Conservation (phyloP, 2,113 vertebrate species). For the Heterotilapia buettikoferi region DNA sequence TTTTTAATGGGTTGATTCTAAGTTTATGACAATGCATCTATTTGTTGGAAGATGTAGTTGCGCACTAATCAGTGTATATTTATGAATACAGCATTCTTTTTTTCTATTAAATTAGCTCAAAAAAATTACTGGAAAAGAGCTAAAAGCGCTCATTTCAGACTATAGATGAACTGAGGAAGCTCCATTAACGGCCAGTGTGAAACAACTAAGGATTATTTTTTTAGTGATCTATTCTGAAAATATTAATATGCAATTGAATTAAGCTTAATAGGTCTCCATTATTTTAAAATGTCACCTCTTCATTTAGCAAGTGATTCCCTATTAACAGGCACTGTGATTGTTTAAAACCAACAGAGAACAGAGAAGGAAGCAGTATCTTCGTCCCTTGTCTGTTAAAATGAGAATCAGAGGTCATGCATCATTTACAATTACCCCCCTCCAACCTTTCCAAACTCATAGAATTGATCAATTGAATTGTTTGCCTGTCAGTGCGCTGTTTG, state of each 20-base stretch:
- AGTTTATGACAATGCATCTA: not conserved
- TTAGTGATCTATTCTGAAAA: not conserved
- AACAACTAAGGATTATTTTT: not conserved
- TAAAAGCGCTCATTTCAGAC: not conserved
- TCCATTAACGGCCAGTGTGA: rapidly evolving
- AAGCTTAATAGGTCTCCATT: not conserved
- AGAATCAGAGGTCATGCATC: not conserved
- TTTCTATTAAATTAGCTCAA: not conserved
- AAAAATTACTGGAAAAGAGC: not conserved
- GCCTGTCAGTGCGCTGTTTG: not conserved
- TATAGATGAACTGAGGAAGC: not conserved
- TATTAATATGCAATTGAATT: not conserved
- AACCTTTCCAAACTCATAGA: not conserved
- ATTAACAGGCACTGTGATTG: not conserved
- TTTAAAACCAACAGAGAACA: not conserved
- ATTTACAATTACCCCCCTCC: not conserved
- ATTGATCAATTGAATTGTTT: not conserved
- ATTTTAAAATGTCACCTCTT: not conserved
- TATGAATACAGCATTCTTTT: not conserved
- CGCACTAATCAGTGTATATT: not conserved
- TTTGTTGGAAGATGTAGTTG: not conserved
- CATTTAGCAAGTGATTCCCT: not conserved
- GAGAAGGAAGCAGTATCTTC: not conserved
- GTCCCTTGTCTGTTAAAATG: not conserved
- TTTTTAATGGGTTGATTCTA: not conserved